These are phyloP conservation scores for Desoria tigrina DNA, from an alignment of 2,888 invertebrate species.

Conservation along the genomic window DNA sequence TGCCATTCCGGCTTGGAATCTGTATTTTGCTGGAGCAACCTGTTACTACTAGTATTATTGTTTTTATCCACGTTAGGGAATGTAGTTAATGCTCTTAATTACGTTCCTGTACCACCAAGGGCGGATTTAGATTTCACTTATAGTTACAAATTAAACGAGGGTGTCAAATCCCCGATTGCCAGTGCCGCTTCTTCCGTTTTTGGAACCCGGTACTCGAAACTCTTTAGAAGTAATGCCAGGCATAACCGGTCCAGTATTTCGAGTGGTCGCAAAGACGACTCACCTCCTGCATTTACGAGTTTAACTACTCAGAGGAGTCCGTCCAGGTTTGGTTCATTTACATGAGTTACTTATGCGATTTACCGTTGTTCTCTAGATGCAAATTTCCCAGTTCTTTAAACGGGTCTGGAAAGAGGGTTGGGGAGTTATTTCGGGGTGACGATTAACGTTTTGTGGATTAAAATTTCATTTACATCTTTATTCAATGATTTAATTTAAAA, in stretches of 20 bases:
- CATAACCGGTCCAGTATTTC: not conserved
- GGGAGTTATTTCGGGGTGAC: no score
- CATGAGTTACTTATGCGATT: no score
- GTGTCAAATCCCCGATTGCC: slow-evolving; percentile 33
- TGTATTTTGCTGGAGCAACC: no score
- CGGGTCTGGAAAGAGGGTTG: no score
- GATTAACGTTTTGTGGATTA: no score
- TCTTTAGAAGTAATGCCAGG: not conserved
- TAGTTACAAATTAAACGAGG: slow-evolving; percentile 51
- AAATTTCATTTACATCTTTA: no score
- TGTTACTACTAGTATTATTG: no score
- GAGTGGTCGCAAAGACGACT: not conserved
- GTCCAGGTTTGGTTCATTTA: not conserved
- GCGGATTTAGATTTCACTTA: slow-evolving; percentile 51
- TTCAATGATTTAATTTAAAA: slow-evolving; percentile 5
- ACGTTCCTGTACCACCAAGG: slow-evolving; percentile 4
- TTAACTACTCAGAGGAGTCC: not conserved
- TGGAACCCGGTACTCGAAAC: slow-evolving; percentile 22
- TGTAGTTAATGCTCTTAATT: not conserved
- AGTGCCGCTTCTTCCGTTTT: slow-evolving; percentile 3
- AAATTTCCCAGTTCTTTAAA: no score
- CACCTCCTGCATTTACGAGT: not conserved
- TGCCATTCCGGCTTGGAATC: no score
- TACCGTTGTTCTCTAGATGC: no score
- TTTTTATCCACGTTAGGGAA: no score